These are phyloP conservation scores for Mamestra brassicae DNA, from an alignment of 2,888 invertebrate species.

Conservation along the genomic window DNA sequence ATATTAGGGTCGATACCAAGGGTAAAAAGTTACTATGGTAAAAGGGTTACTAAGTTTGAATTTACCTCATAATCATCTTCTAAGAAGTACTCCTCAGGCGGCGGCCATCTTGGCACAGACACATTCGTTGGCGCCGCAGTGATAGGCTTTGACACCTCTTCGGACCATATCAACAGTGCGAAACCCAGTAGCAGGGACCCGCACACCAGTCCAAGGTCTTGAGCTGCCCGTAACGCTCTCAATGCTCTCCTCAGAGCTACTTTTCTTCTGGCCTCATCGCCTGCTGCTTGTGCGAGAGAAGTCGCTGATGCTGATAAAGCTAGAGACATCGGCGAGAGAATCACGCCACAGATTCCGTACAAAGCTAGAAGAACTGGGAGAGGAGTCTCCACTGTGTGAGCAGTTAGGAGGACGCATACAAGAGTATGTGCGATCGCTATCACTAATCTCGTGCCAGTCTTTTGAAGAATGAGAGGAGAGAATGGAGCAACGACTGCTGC, in stretches of 20 bases:
- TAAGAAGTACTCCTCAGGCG: conserved; percentile 89
- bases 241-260: conserved; percentile 83
- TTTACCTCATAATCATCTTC: conserved; percentile 91
- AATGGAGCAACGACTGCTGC: conserved; percentile 91
- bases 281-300: conserved; percentile 90
- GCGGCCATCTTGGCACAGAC: conserved; percentile 83
- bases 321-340: conserved; percentile 91
- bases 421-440: conserved; percentile 89
- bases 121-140: conserved; percentile 82
- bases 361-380: conserved; percentile 81
- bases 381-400: conserved; percentile 89
- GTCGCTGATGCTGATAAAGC: conserved; percentile 91
- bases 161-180: conserved; percentile 89
- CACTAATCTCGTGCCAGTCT: conserved; percentile 82
- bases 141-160: conserved; percentile 83
- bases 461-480: conserved; percentile 85
- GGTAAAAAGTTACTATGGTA: too few species aligned
- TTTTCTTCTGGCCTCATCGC: conserved; percentile 84
- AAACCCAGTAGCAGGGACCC: conserved; percentile 85
- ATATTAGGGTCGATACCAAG: too few species aligned
- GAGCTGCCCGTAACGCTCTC: conserved; percentile 85
- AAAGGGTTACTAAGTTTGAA: not conserved
- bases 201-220: conserved; percentile 85
- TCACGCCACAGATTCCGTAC: conserved; percentile 89
- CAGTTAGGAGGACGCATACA: conserved; percentile 91